phyloP scores from a whole-genome alignment of 2,888 invertebrate species.

The Noctuana brunneofusca region DNA sequence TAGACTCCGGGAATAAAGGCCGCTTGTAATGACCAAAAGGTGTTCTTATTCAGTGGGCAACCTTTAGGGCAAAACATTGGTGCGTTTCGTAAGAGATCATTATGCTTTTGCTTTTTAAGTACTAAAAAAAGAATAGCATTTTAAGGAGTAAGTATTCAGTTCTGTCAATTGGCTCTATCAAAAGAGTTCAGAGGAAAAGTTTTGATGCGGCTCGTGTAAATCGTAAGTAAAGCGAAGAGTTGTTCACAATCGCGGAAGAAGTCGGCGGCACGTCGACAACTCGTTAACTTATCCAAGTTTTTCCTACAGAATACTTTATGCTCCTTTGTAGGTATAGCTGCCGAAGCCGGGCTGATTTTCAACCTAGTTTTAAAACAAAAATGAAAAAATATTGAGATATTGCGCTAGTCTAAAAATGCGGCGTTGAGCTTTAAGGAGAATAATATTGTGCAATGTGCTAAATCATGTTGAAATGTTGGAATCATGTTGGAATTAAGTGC shows the following conservation, averaged over 20 bases:
- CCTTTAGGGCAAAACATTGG: too few species aligned
- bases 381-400: constrained; percentile 9
- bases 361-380: constrained; percentile 22
- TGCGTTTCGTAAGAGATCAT: too few species aligned
- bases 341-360: constrained; percentile 13
- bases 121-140: neutral
- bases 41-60: too few species aligned
- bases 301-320: constrained; percentile 22
- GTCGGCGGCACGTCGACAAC: constrained; percentile 13
- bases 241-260: constrained; percentile 19
- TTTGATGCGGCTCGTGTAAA: constrained; percentile 5
- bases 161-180: constrained; percentile 17
- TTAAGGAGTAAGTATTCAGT: neutral
- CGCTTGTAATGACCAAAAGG: too few species aligned
- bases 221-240: constrained; percentile 19
- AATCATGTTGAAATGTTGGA: neutral
- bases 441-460: constrained; percentile 11
- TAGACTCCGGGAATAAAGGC: too few species aligned
- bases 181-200: constrained; percentile 11
- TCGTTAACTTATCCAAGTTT: constrained; percentile 25
- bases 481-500: neutral
- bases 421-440: neutral
- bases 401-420: constrained; percentile 14
- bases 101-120: too few species aligned
- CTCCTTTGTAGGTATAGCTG: constrained; percentile 11